These are phyloP conservation scores for Subacronicta megacephala DNA, from an alignment of 2,888 invertebrate genomes.

Conservation along the genomic window DNA sequence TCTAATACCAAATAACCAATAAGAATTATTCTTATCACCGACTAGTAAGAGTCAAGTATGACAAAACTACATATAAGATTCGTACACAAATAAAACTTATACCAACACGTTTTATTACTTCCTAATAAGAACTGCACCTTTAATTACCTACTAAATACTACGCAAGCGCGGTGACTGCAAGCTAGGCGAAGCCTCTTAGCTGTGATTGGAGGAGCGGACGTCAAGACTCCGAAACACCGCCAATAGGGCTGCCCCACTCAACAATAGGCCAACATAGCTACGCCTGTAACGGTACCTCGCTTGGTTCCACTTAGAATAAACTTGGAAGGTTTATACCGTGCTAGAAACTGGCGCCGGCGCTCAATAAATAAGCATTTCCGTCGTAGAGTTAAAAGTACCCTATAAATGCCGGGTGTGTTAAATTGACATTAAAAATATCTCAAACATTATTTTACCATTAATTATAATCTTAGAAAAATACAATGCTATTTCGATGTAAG, in stretches of 20 bases:
- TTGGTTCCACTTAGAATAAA: constrained; percentile 46
- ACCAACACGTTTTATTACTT: neutral
- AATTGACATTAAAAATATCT: neutral
- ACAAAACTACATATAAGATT: neutral
- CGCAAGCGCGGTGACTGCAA: constrained; percentile 45
- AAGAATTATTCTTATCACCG: neutral
- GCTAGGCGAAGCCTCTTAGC: constrained; percentile 71
- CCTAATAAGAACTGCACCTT: constrained; percentile 25
- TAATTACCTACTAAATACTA: constrained; percentile 58
- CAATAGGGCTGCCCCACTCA: constrained; percentile 67
- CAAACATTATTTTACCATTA: no score
- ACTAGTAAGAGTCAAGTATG: neutral
- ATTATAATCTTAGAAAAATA: no score
- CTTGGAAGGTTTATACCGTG: constrained; percentile 22
- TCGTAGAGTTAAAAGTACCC: neutral
- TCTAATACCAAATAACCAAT: neutral
- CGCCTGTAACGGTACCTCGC: constrained; percentile 70
- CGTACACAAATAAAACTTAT: constrained; percentile 2
- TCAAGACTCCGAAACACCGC: constrained; percentile 58
- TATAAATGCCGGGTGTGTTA: neutral
- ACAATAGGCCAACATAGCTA: constrained; percentile 78
- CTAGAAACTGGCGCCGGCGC: neutral
- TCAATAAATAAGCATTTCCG: constrained; percentile 6
- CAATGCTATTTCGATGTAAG: no score
- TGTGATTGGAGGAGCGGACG: constrained; percentile 78